Evolutionary conservation across 2,113 vertebrate species (phyloP).

Genomic region (Formicarius rufipectus): DNA sequence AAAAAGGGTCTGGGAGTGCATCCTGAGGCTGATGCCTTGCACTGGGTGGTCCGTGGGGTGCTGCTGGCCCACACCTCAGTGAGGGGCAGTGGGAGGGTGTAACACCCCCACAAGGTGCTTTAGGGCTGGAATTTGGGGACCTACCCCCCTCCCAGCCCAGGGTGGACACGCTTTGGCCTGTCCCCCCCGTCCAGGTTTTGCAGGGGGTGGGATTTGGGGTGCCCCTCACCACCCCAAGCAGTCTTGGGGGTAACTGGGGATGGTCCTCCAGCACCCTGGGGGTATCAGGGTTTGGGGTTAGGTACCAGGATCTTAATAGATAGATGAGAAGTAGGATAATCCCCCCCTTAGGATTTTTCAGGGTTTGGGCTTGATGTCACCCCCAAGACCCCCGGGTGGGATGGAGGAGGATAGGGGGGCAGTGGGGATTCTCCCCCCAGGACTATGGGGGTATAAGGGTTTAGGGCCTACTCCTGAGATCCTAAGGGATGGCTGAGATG

Average conservation of each 20-base stretch:
- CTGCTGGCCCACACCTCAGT: not conserved
- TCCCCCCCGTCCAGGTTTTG: no score
- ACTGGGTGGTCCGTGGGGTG: accelerated
- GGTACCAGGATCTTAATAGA: not conserved
- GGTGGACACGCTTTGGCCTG: not conserved
- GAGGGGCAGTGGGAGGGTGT: no score
- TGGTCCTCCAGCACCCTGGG: accelerated
- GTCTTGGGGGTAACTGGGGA: accelerated
- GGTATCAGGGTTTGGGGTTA: not conserved
- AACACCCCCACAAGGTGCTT: accelerated
- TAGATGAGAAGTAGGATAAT: not conserved
- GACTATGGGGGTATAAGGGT: not conserved
- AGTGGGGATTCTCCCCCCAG: accelerated
- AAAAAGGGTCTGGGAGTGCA: not conserved
- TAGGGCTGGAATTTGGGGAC: not conserved
- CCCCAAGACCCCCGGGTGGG: no score
- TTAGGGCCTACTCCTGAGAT: not conserved
- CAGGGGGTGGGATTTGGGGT: not conserved
- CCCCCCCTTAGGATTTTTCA: not conserved
- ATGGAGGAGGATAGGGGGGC: accelerated
- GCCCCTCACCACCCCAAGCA: accelerated
- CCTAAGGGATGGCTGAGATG: not conserved
- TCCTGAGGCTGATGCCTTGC: no score
- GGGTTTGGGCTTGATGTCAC: not conserved
- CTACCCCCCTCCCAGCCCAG: accelerated